These are phyloP conservation scores for Geococcyx californianus DNA, from an alignment of 2,113 vertebrate species.

Conservation along the genomic window DNA sequence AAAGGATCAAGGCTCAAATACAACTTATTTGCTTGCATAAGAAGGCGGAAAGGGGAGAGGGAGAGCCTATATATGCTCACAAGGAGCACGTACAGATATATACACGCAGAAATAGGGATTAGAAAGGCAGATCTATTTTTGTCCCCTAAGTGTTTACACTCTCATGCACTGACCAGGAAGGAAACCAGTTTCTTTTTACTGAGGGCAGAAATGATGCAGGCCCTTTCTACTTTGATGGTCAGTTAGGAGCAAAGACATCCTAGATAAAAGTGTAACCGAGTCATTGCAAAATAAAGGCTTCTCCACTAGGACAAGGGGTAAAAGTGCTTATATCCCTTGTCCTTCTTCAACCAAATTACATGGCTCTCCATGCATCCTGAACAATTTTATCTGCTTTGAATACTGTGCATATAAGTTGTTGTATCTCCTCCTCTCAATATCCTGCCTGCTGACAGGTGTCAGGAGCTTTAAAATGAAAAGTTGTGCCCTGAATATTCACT, in stretches of 20 bases:
- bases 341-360: neutral
- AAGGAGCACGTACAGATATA: no score
- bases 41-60: neutral
- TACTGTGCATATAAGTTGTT: neutral
- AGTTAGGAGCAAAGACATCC: neutral
- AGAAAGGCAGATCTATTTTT: neutral
- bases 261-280: neutral
- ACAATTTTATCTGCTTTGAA: neutral
- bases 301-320: neutral
- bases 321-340: neutral
- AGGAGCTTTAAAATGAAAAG: neutral
- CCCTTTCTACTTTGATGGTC: neutral
- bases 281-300: neutral
- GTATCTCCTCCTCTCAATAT: neutral
- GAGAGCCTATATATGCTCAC: neutral
- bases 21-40: neutral
- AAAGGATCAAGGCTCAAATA: neutral
- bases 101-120: neutral
- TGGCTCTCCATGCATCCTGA: neutral
- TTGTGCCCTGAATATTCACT: neutral
- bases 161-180: neutral
- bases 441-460: neutral
- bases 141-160: neutral
- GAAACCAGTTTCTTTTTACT: neutral
- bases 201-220: neutral